These are phyloP conservation scores for Andrena chrysosceles DNA, from an alignment of 2,888 invertebrate genomes.

Conservation along the genomic window DNA sequence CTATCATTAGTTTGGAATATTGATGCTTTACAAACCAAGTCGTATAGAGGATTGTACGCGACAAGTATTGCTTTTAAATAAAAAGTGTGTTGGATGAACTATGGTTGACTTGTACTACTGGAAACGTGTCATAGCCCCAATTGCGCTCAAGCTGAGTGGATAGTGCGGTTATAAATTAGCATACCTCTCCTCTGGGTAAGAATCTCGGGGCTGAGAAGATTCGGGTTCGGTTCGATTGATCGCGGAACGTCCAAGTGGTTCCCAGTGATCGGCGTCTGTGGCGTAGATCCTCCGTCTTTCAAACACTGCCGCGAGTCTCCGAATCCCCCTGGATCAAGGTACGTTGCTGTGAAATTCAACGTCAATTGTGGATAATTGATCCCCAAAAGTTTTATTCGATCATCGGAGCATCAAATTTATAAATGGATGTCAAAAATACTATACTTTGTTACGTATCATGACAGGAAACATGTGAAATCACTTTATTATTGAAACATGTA, in stretches of 20 bases:
- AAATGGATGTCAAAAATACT: not conserved
- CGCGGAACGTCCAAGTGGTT: slow-evolving; percentile 93
- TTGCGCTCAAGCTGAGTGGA: not conserved
- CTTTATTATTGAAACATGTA: not conserved
- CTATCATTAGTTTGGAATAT: not conserved
- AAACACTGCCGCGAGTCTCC: slow-evolving; percentile 88
- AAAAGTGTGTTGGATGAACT: not conserved
- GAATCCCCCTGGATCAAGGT: slow-evolving; percentile 85
- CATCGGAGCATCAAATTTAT: not conserved
- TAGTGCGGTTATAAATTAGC: not conserved
- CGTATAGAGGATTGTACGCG: too few species aligned
- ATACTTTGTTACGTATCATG: not conserved
- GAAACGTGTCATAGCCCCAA: too few species aligned
- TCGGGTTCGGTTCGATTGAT: slow-evolving; percentile 90
- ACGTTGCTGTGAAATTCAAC: slow-evolving; percentile 85
- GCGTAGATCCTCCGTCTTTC: slow-evolving; percentile 88
- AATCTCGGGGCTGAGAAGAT: slow-evolving; percentile 93
- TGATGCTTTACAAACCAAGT: not conserved
- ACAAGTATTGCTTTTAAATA: too few species aligned
- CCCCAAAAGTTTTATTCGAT: not conserved
- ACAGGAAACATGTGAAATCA: not conserved
- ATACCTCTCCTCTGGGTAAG: slow-evolving; percentile 89
- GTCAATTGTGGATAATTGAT: slow-evolving; percentile 11
- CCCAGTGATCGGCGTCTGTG: slow-evolving; percentile 86
- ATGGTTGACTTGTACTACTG: slow-evolving; percentile 4